Base-by-base conservation (phyloP, 2,888 invertebrate species). In the Sarcophaga variegata region DNA sequence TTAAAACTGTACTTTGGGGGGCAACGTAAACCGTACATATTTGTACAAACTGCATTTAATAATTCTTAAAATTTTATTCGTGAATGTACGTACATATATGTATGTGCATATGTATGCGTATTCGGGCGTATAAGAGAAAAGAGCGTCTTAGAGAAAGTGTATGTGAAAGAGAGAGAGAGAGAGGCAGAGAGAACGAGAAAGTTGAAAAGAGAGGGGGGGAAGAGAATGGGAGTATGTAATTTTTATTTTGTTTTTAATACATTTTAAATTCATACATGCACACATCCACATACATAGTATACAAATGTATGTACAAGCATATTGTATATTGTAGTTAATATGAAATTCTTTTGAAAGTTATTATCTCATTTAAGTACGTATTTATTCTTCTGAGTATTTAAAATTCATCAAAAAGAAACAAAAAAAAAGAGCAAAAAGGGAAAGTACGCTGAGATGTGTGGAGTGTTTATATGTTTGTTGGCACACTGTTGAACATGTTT, bases 331-430 rank as follows among this genome's bases (percentile, higher is more conserved):
- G 67, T 25, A 62, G 74, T 78, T 78, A 71, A 78, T 78, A 83
- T 59, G 67, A 78, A 83, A 78, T 72, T 78, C 77, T 83, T 77
- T 72, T 72, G 67, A 78, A 83, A 83, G 79, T 83, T 79, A 79
- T 83, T 74, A 72, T 74, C 69, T 78, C 69, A 74, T 78, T 64
- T 54, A 60, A 60, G 14, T 70, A 49, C 45, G 74, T 77, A 76
- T 75, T 67, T 45, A 78, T 83, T 70, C 74, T 49, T 75, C 75
- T 37, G 80, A 60, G 80, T 79, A 79, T 83, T 83, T 84, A 76
- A 84, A 81, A 75, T 76, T 83, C 77, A 72, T 82, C 70, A 71
- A 25, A 45, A 71, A 71, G 20, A 59, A 70, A 77, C 47, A 8
- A 71, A 71, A 64, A 49, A 74, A 27, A 11, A 66, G 20, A 3